Evolutionary conservation across 2,888 invertebrate species (phyloP), one percentile per base, ranked within the genome.

Genomic region (Onthophagus sagittarius): DNA sequence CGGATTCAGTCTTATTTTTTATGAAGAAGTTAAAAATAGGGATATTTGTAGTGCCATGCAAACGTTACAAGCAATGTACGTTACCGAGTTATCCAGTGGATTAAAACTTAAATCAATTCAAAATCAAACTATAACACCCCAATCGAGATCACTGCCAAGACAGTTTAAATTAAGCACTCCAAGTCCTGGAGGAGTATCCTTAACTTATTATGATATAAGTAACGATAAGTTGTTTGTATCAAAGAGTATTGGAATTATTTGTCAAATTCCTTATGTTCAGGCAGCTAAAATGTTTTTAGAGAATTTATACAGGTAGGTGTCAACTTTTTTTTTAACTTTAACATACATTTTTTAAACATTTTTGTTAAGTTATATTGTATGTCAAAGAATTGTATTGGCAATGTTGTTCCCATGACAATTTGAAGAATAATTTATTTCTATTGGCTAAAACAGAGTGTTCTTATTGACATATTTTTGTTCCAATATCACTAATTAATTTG

Each of bases 21-120:
- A 94, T 87, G 99, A 99, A 87, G 96, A 97, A 88, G 96, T 98
- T 78, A 91, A 93, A 73, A 96, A 97, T 85, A 88, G 92, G 71
- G 94, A 96, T 84, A 97, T 99, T 79, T 96, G 97, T 85, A 93
- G 93, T 81, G 97, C 98, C 71, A 97, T 99, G 93, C 96, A 97
- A 85, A 96, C 96, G 62, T 89, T 98, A 79, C 97, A 97, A 88
- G 92, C 95, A 78, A 95, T 96, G 95, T 95, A 94, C 83, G 92
- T 95, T 78, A 94, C 95, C 63, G 96, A 96, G 84, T 86, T 96
- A 70, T 95, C 95, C 67, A 95, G 94, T 84, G 93, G 94, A 14
- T 92, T 93, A 81, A 89, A 89, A 76, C 89, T 89, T 71, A 89
- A 90, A 77, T 84, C 85, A 75, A 83, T 80, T 74, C 83, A 84